Evolutionary conservation across 1,140 invertebrate species (phyloP).

Genomic region (Olivierus martensii): DNA sequence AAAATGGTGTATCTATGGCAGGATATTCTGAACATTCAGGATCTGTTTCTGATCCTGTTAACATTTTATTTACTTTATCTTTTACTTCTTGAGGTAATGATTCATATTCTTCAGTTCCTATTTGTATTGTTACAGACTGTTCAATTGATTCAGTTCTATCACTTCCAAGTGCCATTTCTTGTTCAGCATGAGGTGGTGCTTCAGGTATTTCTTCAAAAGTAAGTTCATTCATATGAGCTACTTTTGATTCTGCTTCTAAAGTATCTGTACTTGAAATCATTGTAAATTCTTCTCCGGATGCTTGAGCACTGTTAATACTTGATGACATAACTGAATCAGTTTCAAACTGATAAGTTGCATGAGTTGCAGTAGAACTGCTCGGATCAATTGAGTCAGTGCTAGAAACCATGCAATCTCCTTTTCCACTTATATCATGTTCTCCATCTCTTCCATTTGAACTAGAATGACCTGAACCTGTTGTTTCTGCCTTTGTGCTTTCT

Average conservation of each 20-base stretch:
- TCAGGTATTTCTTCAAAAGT: not conserved
- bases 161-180: not conserved
- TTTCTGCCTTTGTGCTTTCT: too few species aligned
- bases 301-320: conserved; percentile 49
- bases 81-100: not conserved
- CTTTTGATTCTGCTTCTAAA: conserved; percentile 31
- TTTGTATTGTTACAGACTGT: not conserved
- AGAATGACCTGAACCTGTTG: conserved; percentile 1
- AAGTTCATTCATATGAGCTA: conserved; percentile 7
- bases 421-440: not conserved
- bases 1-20: not conserved
- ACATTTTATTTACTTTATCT: not conserved
- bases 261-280: conserved; percentile 58
- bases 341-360: conserved; percentile 66
- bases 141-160: not conserved
- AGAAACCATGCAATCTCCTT: conserved; percentile 41
- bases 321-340: conserved; percentile 55
- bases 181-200: not conserved
- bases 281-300: conserved; percentile 45
- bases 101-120: not conserved
- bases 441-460: conserved; percentile 13
- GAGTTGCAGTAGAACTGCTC: conserved; percentile 47
- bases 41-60: not conserved
- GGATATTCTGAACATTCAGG: not conserved
- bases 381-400: conserved; percentile 38